Percentiles rank a stretch among this genome's conserved stretches.
phyloP scores from a whole-genome alignment of 2,888 invertebrate genomes.

The Lacanobia oleracea region DNA sequence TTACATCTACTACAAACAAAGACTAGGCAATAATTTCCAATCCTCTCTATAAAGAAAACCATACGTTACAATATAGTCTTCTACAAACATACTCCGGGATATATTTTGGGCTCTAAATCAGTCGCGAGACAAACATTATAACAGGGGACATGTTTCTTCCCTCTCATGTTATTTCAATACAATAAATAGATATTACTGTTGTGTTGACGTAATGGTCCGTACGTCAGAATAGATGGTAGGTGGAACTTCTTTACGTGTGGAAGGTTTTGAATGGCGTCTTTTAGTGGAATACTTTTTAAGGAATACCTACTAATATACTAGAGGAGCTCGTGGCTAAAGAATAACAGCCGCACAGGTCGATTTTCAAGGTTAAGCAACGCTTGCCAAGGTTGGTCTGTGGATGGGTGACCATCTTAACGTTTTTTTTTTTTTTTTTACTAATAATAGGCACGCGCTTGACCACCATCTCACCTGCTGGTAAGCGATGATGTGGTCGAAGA shows the following conservation, averaged over 20 bases:
- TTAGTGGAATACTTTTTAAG: too few species aligned
- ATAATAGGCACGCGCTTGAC: too few species aligned
- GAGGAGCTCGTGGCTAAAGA: too few species aligned
- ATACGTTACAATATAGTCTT: slow-evolving; percentile 37
- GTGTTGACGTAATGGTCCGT: slow-evolving; percentile 28
- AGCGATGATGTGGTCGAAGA: too few species aligned
- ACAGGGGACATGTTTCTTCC: slow-evolving; percentile 27
- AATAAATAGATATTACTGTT: slow-evolving; percentile 47
- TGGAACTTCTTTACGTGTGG: slow-evolving; percentile 11
- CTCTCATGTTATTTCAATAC: slow-evolving; percentile 56
- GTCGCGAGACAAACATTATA: slow-evolving; percentile 39
- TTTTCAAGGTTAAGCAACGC: too few species aligned
- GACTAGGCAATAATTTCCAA: slow-evolving; percentile 26
- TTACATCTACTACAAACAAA: background rate
- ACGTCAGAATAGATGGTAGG: slow-evolving; percentile 21
- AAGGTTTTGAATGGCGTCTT: background rate
- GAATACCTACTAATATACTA: too few species aligned
- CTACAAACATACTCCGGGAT: slow-evolving; percentile 30
- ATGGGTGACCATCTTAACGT: too few species aligned
- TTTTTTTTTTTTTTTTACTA: too few species aligned
- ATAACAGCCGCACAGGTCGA: too few species aligned
- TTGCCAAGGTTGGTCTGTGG: too few species aligned
- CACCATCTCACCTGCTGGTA: too few species aligned
- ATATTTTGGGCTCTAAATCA: slow-evolving; percentile 45
- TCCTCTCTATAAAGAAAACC: slow-evolving; percentile 11